Percentiles rank a stretch among this genome's conserved stretches.
Conservation (phyloP, 2,888 invertebrate genomes). For the Apotomis turbidana region DNA sequence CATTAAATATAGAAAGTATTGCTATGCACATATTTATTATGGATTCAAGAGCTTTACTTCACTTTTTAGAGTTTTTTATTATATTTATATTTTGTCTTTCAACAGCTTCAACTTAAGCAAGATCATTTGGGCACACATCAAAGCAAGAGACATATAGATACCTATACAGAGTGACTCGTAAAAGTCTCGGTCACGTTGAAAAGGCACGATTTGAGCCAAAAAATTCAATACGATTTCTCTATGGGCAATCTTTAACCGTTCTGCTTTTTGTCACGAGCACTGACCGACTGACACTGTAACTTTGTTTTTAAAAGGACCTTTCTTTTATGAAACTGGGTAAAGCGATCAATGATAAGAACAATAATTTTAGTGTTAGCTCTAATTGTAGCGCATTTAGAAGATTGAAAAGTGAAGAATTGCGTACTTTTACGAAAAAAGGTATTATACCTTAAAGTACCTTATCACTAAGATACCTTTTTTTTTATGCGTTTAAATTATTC, state of each 20-base stretch:
- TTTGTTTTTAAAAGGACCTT: slow-evolving; percentile 1
- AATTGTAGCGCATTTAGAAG: background rate
- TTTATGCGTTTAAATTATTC: too few relatives aligned
- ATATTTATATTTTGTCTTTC: background rate
- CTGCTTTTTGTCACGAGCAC: slow-evolving; percentile 29
- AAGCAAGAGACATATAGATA: background rate
- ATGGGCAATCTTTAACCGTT: slow-evolving; percentile 31
- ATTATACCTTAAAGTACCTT: too few relatives aligned
- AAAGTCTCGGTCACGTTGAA: slow-evolving; percentile 31
- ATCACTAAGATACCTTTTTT: too few relatives aligned
- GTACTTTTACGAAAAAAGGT: too few relatives aligned
- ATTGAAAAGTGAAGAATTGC: background rate
- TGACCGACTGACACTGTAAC: slow-evolving; percentile 33
- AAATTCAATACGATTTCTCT: slow-evolving; percentile 36
- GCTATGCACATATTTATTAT: too few relatives aligned
- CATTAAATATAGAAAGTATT: too few relatives aligned
- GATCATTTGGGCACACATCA: background rate
- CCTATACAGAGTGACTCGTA: background rate
- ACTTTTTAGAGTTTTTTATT: too few relatives aligned
- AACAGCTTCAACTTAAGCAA: background rate
- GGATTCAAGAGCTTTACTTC: too few relatives aligned
- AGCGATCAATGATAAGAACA: slow-evolving; percentile 3
- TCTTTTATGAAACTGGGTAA: slow-evolving; percentile 19
- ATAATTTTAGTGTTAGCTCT: background rate
- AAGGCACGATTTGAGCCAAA: slow-evolving; percentile 22